Evolutionary conservation across 1,140 invertebrate species (phyloP).

Genomic region (Melanaphis sacchari): DNA sequence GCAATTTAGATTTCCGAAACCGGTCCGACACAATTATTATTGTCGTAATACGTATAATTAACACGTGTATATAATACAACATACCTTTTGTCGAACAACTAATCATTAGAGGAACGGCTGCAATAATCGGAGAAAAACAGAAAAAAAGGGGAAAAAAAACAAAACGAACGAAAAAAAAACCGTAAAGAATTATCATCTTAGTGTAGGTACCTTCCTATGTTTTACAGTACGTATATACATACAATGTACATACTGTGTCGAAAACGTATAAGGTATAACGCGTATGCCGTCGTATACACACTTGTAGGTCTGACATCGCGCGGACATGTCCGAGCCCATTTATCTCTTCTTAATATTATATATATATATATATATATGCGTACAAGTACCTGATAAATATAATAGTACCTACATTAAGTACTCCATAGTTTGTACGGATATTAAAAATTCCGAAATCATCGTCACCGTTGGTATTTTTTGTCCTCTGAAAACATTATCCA

Average conservation of each 20-base stretch:
- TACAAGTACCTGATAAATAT: background rate
- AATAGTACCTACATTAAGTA: background rate
- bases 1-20: conserved; percentile 46
- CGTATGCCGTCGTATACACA: background rate
- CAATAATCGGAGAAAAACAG: background rate
- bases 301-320: background rate
- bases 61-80: conserved; percentile 32
- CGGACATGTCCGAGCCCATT: background rate
- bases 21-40: conserved; percentile 47
- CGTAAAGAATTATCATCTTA: background rate
- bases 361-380: background rate
- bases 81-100: conserved; percentile 49
- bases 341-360: background rate
- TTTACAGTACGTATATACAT: background rate
- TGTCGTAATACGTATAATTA: conserved; percentile 56
- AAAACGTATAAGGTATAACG: background rate
- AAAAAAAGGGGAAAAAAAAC: background rate
- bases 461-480: background rate
- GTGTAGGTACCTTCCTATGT: background rate
- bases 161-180: background rate
- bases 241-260: background rate
- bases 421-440: background rate
- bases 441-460: conserved; percentile 7
- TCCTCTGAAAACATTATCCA: background rate
- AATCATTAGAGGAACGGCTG: conserved; percentile 41